Conservation (phyloP, 2,888 invertebrate species). For the Aporophyla lueneburgensis region DNA sequence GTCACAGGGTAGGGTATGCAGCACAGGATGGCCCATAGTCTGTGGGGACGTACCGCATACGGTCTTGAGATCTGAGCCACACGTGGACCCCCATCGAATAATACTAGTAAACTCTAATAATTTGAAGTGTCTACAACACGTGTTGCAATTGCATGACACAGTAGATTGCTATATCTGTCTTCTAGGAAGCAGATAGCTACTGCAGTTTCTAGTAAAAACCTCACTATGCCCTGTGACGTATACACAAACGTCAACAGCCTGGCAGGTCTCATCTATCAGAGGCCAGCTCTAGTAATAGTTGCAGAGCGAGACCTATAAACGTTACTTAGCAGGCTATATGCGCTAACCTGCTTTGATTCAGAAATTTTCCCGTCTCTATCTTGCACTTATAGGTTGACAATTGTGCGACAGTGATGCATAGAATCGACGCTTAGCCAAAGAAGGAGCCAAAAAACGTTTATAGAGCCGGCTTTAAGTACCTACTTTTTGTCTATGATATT, state of each 20-base stretch:
- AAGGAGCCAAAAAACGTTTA: not conserved
- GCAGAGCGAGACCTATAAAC: not conserved
- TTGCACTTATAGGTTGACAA: not conserved
- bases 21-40: too few relatives aligned
- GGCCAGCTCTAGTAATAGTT: not conserved
- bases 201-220: slow-evolving; percentile 1
- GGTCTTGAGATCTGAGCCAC: too few relatives aligned
- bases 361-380: not conserved
- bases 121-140: not conserved
- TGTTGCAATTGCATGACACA: not conserved
- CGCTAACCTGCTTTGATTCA: not conserved
- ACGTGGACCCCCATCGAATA: too few relatives aligned
- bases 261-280: slow-evolving; percentile 8
- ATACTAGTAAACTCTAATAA: not conserved
- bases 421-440: not conserved
- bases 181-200: slow-evolving; percentile 3
- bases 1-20: too few relatives aligned
- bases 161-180: not conserved
- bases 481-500: not conserved
- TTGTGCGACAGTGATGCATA: not conserved
- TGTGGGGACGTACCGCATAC: too few relatives aligned
- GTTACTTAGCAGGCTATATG: not conserved
- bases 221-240: not conserved
- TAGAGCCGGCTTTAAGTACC: not conserved
- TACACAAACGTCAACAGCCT: not conserved